Base-by-base conservation (phyloP, 1,140 invertebrate species). In the Drosophila eugracilis region DNA sequence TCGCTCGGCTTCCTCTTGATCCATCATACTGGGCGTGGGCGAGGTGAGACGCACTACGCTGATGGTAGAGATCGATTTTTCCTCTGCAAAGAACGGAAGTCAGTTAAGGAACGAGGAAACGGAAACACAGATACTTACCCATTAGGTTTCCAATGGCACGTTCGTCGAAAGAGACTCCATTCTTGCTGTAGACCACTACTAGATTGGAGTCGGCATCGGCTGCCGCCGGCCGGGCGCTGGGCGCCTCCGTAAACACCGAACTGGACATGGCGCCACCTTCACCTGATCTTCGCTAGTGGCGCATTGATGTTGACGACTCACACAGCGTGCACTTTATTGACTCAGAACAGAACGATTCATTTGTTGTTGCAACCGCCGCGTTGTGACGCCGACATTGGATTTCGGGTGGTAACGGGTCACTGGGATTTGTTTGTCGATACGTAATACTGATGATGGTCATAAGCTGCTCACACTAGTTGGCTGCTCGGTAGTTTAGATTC, bases 171-270 rank as follows among this genome's bases (percentile, higher is more conserved):
- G 94, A 94, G 62, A 95, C 92, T 36, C 94, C 95, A 93, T 95
- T 95, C 91, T 95, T 95, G 81, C 94, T 94, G 81, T 95, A 94
- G 81, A 96, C 94, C 91, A 96, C 94, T 72, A 96, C 95, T 75
- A 96, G 89, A 36, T 91, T 90, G 24, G 83, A 89, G 48, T 90
- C 86, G 14, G 45, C 69, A 32, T 73, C 63, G 21, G 62, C 42
- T 24, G 70, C 69, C 50, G 57, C 78, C 57, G 74, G 69, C 26
- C 77, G 49, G 37, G 53, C 57, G 59, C 52, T 72, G 39, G 67
- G 34, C 37, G 74, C 71, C 52, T 91, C 90, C 44, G 69, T 83
- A 34, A 91, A 91, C 21, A 91, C 86, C 19, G 90, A 91, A 72
- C 89, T 90, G 17, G 90, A 89, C 90, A 91, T 80, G 39, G 9